These are phyloP conservation scores for Polylopha cassiicola DNA, from an alignment of 2,888 invertebrate species.

Conservation along the genomic window DNA sequence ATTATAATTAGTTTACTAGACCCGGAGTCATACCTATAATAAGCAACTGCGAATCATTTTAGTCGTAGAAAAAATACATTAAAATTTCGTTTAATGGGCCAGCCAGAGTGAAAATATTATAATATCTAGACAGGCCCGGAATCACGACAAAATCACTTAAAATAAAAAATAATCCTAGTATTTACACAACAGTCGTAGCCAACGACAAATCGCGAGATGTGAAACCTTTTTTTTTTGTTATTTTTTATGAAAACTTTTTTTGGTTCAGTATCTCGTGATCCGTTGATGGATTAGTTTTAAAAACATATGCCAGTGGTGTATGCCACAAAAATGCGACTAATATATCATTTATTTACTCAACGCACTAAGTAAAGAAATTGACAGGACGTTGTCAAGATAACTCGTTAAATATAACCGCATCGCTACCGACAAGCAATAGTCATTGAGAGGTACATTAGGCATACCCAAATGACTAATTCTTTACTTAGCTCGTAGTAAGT, in stretches of 20 bases:
- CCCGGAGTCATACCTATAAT: constrained; percentile 13
- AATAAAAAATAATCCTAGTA: constrained; percentile 20
- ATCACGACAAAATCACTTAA: constrained; percentile 19
- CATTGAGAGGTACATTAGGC: too few relatives aligned
- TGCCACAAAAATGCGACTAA: constrained; percentile 10
- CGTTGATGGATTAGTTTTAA: constrained; percentile 8
- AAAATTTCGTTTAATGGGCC: constrained; percentile 19
- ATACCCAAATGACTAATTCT: too few relatives aligned
- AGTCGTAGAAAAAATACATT: constrained; percentile 23
- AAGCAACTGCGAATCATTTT: constrained; percentile 16
- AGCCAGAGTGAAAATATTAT: constrained; percentile 19
- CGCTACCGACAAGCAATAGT: too few relatives aligned
- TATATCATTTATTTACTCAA: too few relatives aligned
- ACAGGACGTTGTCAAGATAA: too few relatives aligned
- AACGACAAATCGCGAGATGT: constrained; percentile 13
- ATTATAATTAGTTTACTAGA: constrained; percentile 18
- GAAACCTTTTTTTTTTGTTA: constrained; percentile 1
- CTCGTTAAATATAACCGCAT: too few relatives aligned
- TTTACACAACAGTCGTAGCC: constrained; percentile 20
- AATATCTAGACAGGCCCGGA: constrained; percentile 16
- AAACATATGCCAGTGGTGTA: constrained; percentile 20
- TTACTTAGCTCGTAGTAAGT: too few relatives aligned
- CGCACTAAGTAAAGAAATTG: too few relatives aligned
- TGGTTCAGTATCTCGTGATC: constrained; percentile 9
- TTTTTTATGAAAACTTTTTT: constrained; percentile 6